Base-by-base conservation (phyloP, 2,113 vertebrate species). In the Gambusia holbrooki region DNA sequence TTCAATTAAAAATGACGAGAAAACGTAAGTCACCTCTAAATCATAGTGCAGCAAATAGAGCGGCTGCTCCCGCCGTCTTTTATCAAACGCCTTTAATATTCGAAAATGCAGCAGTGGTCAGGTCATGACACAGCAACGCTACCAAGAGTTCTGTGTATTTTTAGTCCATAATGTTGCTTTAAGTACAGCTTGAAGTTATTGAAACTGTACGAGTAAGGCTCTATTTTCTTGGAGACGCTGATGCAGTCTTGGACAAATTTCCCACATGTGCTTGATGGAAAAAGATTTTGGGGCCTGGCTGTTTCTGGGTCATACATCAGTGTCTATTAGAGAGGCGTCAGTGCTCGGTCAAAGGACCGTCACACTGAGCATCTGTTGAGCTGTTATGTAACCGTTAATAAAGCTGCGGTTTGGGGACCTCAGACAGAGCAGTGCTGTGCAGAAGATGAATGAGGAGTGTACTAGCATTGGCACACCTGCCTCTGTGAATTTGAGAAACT, bases 381-480 rank as follows among this genome's bases (percentile, higher is more conserved):
- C 79, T 29, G 71, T 91, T 89, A 89, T 48, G 37, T 84, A 90
- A 93, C 58, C 1, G 63, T 76, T 87, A 88, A 93, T 83, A 77
- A 89, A 83, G 33, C 83, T 83, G 86, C 0, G 81, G 88, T 83
- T 89, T 58, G 84, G 28, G 87, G 84, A 79, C 77, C 76, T 33
- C 74, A 71, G 76, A 87, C 86, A 87, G 80, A 85, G 79, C 74
- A 32, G 73, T 2, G 73, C 82, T 87, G 85, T 88, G 74, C 77
- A 30, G 63, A 65, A 58, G 69, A 74, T n/a, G 71, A 45, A 74
- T 80, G 71, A 81, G 30, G 28, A 73, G 79, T 58, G 79, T 48
- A 79, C 22, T 11, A 58, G 25, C 22, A 58, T 25, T 58, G 51
- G 82, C 72, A 60, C 70, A 71, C 74, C 80, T 80, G 73, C 67